Evolutionary conservation across 2,888 invertebrate genomes (phyloP).

Genomic region (Eupithecia exiguata): DNA sequence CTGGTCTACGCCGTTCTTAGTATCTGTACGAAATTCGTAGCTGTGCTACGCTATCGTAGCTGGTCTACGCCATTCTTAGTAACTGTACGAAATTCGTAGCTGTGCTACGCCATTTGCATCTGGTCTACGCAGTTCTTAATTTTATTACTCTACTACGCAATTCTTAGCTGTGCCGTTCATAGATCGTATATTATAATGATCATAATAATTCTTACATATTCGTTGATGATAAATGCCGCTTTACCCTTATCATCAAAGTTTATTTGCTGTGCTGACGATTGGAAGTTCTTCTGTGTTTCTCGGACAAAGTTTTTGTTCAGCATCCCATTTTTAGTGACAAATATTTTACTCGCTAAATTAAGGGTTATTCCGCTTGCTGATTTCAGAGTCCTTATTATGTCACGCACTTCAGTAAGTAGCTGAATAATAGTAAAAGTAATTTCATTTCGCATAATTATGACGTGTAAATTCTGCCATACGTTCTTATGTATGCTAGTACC

Average conservation of each 20-base stretch:
- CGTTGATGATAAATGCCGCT: conserved; percentile 53
- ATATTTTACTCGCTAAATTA: conserved; percentile 87
- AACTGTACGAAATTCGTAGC: neutral
- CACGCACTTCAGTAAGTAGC: conserved; percentile 32
- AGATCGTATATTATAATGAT: neutral
- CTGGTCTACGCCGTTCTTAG: neutral
- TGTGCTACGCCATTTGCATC: neutral
- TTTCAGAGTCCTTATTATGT: conserved; percentile 44
- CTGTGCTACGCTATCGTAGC: neutral
- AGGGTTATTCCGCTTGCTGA: conserved; percentile 74
- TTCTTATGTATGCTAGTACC: neutral
- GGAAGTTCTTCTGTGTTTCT: conserved; percentile 79
- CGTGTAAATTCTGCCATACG: neutral
- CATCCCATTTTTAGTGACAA: conserved; percentile 63
- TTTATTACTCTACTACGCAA: neutral
- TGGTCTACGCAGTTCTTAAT: neutral
- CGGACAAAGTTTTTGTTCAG: conserved; percentile 78
- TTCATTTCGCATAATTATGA: neutral
- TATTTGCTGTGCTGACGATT: conserved; percentile 80
- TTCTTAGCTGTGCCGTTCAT: neutral
- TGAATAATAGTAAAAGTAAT: neutral
- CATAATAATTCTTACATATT: conserved; percentile 44
- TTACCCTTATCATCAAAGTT: conserved; percentile 77
- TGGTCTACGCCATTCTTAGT: neutral
- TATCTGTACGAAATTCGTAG: neutral